Evolutionary conservation across 1,140 invertebrate species (phyloP).

Genomic region (Holotrichia oblita): DNA sequence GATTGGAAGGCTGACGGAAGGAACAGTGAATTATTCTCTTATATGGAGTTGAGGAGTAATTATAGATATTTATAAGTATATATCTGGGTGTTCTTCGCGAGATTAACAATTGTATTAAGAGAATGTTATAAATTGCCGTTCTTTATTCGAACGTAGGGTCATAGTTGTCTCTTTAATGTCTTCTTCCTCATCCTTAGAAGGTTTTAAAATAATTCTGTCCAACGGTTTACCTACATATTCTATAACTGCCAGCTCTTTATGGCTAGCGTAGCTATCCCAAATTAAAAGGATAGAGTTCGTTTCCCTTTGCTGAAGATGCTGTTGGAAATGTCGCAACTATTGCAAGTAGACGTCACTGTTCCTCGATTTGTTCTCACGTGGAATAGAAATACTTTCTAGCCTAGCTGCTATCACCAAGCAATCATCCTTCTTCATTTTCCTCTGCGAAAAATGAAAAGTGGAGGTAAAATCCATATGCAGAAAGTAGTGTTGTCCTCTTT

Average conservation of each 20-base stretch:
- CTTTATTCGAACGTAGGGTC: too few species aligned
- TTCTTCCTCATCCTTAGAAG: too few species aligned
- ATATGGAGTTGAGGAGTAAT: background rate
- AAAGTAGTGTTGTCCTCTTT: background rate
- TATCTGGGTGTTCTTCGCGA: too few species aligned
- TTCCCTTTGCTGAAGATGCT: background rate
- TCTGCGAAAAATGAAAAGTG: background rate
- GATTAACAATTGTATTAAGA: too few species aligned
- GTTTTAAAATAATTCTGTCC: too few species aligned
- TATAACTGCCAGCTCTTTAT: background rate
- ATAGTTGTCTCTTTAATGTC: too few species aligned
- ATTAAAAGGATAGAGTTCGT: background rate
- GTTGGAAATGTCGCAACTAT: conserved; percentile 13
- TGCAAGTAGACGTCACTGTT: background rate
- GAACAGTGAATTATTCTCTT: background rate
- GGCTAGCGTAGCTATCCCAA: background rate
- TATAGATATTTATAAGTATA: too few species aligned
- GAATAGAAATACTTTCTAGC: background rate
- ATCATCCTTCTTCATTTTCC: background rate
- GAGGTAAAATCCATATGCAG: too few species aligned
- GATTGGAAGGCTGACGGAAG: background rate
- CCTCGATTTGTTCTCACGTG: background rate
- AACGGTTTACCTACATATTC: too few species aligned
- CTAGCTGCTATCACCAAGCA: conserved; percentile 17
- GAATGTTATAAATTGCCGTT: too few species aligned